phyloP scores from a whole-genome alignment of 1,140 invertebrate genomes.

The Plodia interpunctella region DNA sequence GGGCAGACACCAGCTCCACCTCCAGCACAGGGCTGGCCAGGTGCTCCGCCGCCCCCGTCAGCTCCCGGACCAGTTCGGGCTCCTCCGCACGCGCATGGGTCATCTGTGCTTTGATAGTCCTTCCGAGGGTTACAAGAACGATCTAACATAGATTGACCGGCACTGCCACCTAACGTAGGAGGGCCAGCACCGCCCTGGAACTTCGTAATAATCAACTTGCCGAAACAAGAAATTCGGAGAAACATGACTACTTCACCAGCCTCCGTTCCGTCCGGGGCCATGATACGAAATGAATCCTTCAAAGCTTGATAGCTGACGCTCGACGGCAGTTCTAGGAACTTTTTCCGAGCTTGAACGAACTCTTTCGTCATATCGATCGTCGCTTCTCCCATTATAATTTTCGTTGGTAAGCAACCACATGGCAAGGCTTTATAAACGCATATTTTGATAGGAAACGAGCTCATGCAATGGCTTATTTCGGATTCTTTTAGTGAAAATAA shows the following conservation, averaged over 20 bases:
- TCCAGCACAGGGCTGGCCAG: slow-evolving; percentile 25
- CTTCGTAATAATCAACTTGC: slow-evolving; percentile 81
- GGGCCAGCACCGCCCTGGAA: slow-evolving; percentile 73
- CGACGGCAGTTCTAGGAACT: slow-evolving; percentile 51
- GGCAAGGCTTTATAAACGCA: slow-evolving; percentile 55
- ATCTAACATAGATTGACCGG: slow-evolving; percentile 36
- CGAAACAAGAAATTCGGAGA: slow-evolving; percentile 81
- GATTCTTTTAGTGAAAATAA: slow-evolving; percentile 74
- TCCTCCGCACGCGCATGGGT: slow-evolving; percentile 58
- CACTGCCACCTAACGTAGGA: slow-evolving; percentile 31
- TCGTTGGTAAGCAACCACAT: slow-evolving; percentile 59
- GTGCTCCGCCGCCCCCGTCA: slow-evolving; percentile 12
- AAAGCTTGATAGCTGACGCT: slow-evolving; percentile 69
- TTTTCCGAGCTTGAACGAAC: slow-evolving; percentile 61
- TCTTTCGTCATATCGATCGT: slow-evolving; percentile 70
- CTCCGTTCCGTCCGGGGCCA: slow-evolving; percentile 59
- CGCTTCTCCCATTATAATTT: slow-evolving; percentile 59
- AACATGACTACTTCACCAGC: slow-evolving; percentile 75
- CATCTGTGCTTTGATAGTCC: slow-evolving; percentile 45
- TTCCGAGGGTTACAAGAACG: slow-evolving; percentile 51
- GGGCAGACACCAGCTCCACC: slow-evolving; percentile 35
- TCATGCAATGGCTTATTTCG: slow-evolving; percentile 65
- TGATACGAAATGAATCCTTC: slow-evolving; percentile 78
- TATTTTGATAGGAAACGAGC: slow-evolving; percentile 54
- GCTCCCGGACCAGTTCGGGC: slow-evolving; percentile 20